These are phyloP conservation scores for Arrhopalites spinosus DNA, from an alignment of 2,888 invertebrate species.

Conservation along the genomic window DNA sequence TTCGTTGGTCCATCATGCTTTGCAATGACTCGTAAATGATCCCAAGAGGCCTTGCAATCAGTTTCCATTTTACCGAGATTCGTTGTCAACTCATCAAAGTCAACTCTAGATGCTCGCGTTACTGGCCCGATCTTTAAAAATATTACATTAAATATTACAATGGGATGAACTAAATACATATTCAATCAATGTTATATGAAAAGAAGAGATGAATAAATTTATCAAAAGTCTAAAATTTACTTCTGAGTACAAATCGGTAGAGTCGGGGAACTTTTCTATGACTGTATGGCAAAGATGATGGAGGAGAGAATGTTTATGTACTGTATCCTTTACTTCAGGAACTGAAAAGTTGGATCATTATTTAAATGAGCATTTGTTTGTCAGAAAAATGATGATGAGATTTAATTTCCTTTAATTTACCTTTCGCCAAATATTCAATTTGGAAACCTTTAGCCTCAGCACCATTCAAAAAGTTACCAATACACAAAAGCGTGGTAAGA, in stretches of 20 bases:
- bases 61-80: conserved; percentile 85
- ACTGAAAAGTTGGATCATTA: too few species aligned
- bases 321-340: conserved; percentile 89
- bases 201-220: too few species aligned
- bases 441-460: conserved; percentile 90
- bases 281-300: conserved; percentile 98
- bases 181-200: too few species aligned
- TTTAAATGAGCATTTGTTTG: too few species aligned
- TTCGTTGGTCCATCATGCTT: conserved; percentile 86
- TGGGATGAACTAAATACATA: too few species aligned
- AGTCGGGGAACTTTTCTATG: conserved; percentile 93
- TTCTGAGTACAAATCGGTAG: conserved; percentile 96
- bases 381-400: too few species aligned
- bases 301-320: conserved; percentile 96
- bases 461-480: conserved; percentile 96
- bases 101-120: conserved; percentile 85
- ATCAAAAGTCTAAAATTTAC: too few species aligned
- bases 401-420: too few species aligned
- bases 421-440: conserved; percentile 94
- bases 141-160: too few species aligned
- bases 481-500: conserved; percentile 87
- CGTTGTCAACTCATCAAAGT: conserved; percentile 87
- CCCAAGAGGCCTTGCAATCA: conserved; percentile 97
- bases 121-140: conserved; percentile 53
- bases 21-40: conserved; percentile 90